Evolutionary conservation across 2,113 vertebrate genomes (phyloP).

Genomic region (Brachirus orientalis): DNA sequence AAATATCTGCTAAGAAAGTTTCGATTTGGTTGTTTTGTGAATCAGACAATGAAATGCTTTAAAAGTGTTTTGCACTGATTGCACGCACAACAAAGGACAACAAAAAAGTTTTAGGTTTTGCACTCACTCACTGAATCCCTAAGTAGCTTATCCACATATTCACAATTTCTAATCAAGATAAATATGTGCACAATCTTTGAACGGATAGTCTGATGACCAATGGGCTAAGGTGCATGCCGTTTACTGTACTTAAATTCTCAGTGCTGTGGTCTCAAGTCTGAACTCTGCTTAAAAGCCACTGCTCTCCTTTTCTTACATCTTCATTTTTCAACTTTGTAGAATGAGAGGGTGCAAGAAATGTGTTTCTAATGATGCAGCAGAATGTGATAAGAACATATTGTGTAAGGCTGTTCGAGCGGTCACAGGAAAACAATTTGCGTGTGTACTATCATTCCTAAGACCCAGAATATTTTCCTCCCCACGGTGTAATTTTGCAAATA

Average conservation of each 20-base stretch:
- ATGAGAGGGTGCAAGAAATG: constrained; percentile 5
- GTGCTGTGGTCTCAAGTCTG: constrained; percentile 35
- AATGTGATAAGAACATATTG: constrained; percentile 16
- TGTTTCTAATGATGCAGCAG: constrained; percentile 5
- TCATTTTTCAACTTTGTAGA: constrained; percentile 17
- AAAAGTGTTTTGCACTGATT: constrained; percentile 27
- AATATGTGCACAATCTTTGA: constrained; percentile 11
- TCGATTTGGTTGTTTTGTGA: constrained; percentile 49
- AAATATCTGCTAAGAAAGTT: constrained; percentile 57
- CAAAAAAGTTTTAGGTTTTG: constrained; percentile 15
- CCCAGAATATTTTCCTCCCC: constrained; percentile 47
- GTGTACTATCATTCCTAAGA: constrained; percentile 64
- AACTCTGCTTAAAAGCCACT: constrained; percentile 32
- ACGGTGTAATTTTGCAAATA: constrained; percentile 54
- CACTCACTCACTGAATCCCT: neutral
- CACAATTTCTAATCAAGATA: constrained; percentile 18
- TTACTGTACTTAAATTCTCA: constrained; percentile 31
- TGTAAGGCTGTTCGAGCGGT: constrained; percentile 62
- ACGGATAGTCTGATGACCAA: constrained; percentile 21
- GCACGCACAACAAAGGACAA: constrained; percentile 14
- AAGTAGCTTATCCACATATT: constrained; percentile 26
- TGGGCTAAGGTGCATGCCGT: constrained; percentile 49
- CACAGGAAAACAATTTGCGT: constrained; percentile 42
- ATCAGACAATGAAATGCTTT: constrained; percentile 16
- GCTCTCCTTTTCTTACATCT: constrained; percentile 4